A percentile compares a stretch with the other conserved stretches of the same genome.
These are phyloP conservation scores for Ceyx melanurus DNA, from an alignment of 2,113 vertebrate species.

Conservation along the genomic window DNA sequence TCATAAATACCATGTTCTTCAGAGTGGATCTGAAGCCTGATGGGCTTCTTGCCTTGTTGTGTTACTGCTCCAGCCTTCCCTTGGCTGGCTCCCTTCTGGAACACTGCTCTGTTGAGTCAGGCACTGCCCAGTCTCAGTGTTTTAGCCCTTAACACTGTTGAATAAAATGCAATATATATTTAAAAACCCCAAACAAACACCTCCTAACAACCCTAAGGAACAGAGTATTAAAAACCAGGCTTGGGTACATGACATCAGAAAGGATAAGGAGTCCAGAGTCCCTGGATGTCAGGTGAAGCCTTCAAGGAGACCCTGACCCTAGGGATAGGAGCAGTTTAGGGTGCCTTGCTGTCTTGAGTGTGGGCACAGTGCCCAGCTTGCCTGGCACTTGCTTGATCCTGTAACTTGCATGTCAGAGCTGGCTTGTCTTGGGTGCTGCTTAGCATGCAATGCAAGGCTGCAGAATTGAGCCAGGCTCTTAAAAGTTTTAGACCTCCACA, in stretches of 20 bases:
- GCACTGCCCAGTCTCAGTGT: fast-evolving
- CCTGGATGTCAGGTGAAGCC: not conserved
- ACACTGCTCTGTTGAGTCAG: fast-evolving
- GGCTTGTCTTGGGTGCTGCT: not conserved
- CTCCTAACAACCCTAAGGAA: no score
- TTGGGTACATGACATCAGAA: not conserved
- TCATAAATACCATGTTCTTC: not conserved
- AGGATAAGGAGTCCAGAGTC: not conserved
- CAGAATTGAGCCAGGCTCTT: not conserved
- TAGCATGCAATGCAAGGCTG: fast-evolving
- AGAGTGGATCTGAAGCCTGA: not conserved
- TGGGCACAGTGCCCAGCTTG: not conserved
- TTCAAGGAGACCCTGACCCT: not conserved
- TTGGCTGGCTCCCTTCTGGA: not conserved
- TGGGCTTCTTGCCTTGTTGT: not conserved
- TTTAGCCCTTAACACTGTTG: not conserved
- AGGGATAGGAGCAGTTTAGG: not conserved
- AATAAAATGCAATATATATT: not conserved
- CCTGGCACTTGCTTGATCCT: not conserved
- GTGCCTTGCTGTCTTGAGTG: not conserved
- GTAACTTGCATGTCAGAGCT: not conserved
- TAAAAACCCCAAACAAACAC: no score
- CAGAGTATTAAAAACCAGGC: not conserved
- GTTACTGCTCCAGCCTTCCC: not conserved
- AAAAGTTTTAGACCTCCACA: not conserved